Conservation (phyloP, 2,888 invertebrate genomes). For the Lithosia quadra region DNA sequence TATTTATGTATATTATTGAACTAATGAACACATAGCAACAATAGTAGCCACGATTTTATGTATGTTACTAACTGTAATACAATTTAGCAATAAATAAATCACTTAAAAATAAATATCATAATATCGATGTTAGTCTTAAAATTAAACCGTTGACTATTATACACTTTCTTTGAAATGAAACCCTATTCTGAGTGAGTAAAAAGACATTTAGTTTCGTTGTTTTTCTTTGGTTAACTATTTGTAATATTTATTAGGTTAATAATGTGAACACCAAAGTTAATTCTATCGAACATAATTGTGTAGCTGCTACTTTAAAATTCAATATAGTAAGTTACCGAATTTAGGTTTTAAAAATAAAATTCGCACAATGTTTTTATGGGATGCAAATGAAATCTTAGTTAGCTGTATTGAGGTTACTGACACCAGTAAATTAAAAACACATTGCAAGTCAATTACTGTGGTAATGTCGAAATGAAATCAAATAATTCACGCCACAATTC, state of each 20-base stretch:
- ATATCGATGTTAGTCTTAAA: constrained; percentile 47
- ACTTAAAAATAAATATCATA: constrained; percentile 36
- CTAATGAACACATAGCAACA: constrained; percentile 39
- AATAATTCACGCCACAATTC: not conserved
- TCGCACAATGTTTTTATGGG: constrained; percentile 61
- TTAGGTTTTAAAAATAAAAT: constrained; percentile 65
- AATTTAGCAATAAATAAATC: constrained; percentile 38
- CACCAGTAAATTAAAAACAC: constrained; percentile 17
- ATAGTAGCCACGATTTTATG: constrained; percentile 32
- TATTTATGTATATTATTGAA: constrained; percentile 36
- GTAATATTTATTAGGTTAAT: constrained; percentile 76
- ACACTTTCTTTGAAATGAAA: constrained; percentile 45
- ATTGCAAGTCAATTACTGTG: constrained; percentile 39
- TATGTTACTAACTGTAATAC: constrained; percentile 36
- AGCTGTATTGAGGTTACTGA: constrained; percentile 22
- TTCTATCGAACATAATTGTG: constrained; percentile 53
- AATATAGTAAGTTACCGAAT: constrained; percentile 67
- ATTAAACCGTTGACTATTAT: constrained; percentile 47
- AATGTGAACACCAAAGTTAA: constrained; percentile 78
- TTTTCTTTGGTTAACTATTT: constrained; percentile 79
- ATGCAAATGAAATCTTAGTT: constrained; percentile 28
- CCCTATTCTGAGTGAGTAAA: constrained; percentile 63
- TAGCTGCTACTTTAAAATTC: constrained; percentile 46
- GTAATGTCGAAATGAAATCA: not conserved
- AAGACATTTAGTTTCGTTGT: constrained; percentile 78